Percentiles rank a stretch among this genome's conserved stretches.
Conservation (phyloP, 2,888 invertebrate genomes). For the Lordiphosa fenestrarum region DNA sequence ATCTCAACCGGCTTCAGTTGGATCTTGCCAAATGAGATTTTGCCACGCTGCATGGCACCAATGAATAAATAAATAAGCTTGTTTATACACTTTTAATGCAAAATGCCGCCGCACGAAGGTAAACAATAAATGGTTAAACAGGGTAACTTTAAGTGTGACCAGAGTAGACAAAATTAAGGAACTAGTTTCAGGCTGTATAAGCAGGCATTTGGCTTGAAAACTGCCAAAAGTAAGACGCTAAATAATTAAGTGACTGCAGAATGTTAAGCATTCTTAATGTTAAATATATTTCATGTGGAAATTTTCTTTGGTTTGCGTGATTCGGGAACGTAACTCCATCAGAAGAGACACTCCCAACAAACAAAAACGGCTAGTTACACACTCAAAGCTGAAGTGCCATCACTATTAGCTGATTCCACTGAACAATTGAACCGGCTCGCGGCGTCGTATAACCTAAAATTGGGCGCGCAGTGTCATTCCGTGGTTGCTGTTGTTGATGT, state of each 20-base stretch:
- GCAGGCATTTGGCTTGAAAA: no score
- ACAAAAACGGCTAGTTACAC: no score
- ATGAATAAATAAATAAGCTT: not conserved
- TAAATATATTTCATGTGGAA: no score
- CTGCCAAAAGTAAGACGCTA: no score
- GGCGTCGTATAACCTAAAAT: conserved; percentile 63
- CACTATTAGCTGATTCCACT: conserved; percentile 3
- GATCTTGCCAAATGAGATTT: conserved; percentile 80
- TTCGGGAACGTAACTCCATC: no score
- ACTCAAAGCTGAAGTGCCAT: not conserved
- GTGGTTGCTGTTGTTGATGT: conserved; percentile 10
- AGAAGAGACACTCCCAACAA: no score
- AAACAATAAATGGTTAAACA: not conserved
- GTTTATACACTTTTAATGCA: not conserved
- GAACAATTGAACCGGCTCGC: conserved; percentile 11
- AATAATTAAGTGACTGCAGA: no score
- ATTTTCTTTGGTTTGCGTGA: no score
- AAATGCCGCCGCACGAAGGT: not conserved
- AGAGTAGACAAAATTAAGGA: not conserved
- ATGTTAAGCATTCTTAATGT: no score
- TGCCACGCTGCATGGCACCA: conserved; percentile 78
- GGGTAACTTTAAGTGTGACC: not conserved
- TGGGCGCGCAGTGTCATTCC: conserved; percentile 55
- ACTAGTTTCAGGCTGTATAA: not conserved
- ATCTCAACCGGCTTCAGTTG: conserved; percentile 73